A percentile compares a stretch with the other conserved stretches of the same genome.
These are phyloP conservation scores for Callaeas wilsoni DNA, from an alignment of 2,113 vertebrate genomes.

Conservation along the genomic window DNA sequence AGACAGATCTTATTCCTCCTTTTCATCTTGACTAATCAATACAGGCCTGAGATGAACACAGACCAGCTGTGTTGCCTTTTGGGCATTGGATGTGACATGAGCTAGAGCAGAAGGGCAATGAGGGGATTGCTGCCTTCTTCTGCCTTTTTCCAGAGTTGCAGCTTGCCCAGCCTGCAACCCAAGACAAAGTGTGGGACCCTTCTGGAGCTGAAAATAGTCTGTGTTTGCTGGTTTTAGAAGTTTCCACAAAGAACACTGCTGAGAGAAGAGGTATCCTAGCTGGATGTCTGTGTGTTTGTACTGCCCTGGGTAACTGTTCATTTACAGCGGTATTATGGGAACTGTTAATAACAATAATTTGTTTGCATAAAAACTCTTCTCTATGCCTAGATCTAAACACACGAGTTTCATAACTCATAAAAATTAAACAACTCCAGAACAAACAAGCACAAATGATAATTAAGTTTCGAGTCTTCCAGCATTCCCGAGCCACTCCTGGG, in stretches of 20 bases:
- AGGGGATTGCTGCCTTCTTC: not conserved
- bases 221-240: not conserved
- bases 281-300: not conserved
- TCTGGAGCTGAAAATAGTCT: not conserved
- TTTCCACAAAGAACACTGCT: not conserved
- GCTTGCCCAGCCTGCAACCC: not conserved
- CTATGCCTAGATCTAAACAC: not conserved
- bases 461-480: not conserved
- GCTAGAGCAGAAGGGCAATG: not conserved
- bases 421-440: not conserved
- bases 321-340: not conserved
- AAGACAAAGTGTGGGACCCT: not conserved
- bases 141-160: not conserved
- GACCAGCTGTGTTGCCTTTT: not conserved
- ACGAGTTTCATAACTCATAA: not conserved
- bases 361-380: not conserved
- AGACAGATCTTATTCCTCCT: not conserved
- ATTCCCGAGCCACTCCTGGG: not conserved
- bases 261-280: not conserved
- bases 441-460: not conserved
- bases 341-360: constrained; percentile 27
- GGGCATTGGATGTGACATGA: not conserved
- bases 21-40: not conserved
- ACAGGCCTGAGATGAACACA: not conserved
- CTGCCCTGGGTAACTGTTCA: not conserved